Percentiles rank a stretch among this genome's conserved stretches.
phyloP scores from a whole-genome alignment of 2,113 vertebrate genomes.

The Xiphophorus hellerii region DNA sequence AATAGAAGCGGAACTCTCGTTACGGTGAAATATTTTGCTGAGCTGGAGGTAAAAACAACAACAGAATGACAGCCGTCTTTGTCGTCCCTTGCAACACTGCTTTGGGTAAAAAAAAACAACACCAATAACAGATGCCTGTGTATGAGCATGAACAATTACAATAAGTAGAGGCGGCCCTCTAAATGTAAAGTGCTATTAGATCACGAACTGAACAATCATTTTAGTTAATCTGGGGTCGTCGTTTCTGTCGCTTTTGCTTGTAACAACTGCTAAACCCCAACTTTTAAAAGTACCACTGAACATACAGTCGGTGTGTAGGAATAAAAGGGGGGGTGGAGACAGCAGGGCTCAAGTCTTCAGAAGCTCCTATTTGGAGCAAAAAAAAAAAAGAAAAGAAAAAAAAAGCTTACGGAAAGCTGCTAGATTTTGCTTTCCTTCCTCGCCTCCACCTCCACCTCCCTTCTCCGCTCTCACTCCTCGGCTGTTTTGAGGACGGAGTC shows the following conservation, averaged over 20 bases:
- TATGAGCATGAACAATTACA: slow-evolving; percentile 6
- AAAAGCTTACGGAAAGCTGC: not conserved
- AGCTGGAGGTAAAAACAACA: not conserved
- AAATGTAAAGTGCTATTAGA: slow-evolving; percentile 65
- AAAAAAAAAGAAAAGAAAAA: slow-evolving; percentile 2
- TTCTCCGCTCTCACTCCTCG: slow-evolving; percentile 60
- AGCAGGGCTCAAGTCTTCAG: slow-evolving; percentile 1
- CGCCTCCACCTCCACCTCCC: not conserved
- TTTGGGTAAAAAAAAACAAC: slow-evolving; percentile 1
- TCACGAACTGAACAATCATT: slow-evolving; percentile 15
- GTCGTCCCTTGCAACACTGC: slow-evolving; percentile 49
- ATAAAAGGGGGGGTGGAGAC: slow-evolving; percentile 3
- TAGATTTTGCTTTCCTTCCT: slow-evolving; percentile 26
- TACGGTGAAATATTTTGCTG: not conserved
- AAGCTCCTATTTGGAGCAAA: not conserved
- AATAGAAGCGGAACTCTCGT: not conserved
- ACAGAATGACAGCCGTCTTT: not conserved
- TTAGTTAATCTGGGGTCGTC: not conserved
- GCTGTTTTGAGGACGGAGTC: slow-evolving; percentile 93
- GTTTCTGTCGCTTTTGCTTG: too few relatives aligned
- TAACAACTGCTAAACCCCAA: too few relatives aligned
- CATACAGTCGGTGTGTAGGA: slow-evolving; percentile 13
- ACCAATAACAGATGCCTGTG: not conserved
- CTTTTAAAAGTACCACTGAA: slow-evolving; percentile 10
- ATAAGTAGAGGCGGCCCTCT: slow-evolving; percentile 19